Evolutionary conservation across 2,888 invertebrate species (phyloP), one percentile per base, ranked within the genome.

Genomic region (Dasysyrphus tricinctus): DNA sequence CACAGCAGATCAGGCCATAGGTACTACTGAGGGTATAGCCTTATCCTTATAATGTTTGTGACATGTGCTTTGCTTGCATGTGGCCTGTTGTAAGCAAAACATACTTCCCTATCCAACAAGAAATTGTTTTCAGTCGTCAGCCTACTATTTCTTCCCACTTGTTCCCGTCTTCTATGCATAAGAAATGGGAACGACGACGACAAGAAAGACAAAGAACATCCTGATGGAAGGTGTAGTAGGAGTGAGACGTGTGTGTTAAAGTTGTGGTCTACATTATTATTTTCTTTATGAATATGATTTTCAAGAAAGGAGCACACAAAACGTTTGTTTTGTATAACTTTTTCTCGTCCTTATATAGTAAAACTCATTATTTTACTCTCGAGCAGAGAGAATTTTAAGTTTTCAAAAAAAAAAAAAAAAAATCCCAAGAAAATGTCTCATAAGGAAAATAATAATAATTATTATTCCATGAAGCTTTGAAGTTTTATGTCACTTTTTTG

Each of bases 281-380:
- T 61, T 63, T 61, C 73, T 56, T 80, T 77, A 80, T 85, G 80
- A 84, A 84, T 73, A 54, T 57, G 19, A 84, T 29, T 44, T 39
- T 47, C 69, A 37, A 47, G 54, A 63, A 84, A 57, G 56, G 19
- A 73, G 67, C 61, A 42, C 69, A 69, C 67, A 56, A 47, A 78
- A 72, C 16, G 32, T 19, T 19, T 32, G 44, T 34, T 42, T 44
- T 54, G 75, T 39, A 34, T 16, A 14, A n/a, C 24, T 29, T 32
- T 39, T 37, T n/a, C 39, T 51, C 34, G 24, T 34, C 6, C 11
- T n/a, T 78, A 59, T 78, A 59, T 67, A 24, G 12, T 5, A 42
- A 39, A 69, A 54, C 59, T 74, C 78, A 78, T 82, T 82, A 82
- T 51, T 74, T 74, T 51, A 57, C 42, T 77, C 37, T 77, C 37